Evolutionary conservation across 2,797 vertebrate genomes (phyloP), one percentile per base, ranked within the genome.

Genomic region (Tinamus major): DNA sequence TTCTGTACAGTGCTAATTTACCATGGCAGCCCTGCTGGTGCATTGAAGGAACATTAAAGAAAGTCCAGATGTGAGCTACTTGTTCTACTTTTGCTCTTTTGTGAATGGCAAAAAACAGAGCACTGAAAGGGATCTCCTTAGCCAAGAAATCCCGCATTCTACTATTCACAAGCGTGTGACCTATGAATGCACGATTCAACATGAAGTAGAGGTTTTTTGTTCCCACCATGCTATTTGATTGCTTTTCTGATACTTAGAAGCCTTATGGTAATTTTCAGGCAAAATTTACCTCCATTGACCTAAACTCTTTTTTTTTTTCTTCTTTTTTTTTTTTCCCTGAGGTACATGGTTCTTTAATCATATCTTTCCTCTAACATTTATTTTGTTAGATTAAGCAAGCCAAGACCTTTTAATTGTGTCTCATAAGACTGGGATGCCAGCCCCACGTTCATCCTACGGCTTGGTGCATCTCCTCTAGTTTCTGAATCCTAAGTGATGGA

Each of bases 121-220:
- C 39, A 67, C 51, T 67, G n/a, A 29, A 78, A 93, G 39, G 26
- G 23, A 42, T 87, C 29, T 79, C 68, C 44, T 79, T 42, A 76
- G 35, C 12, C 70, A 74, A 90, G 27, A 59, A 31, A 56, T 24
- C 55, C n/a, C 75, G 17, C 56, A 7, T 4, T 41, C 68, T 62
- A 20, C 29, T 8, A 10, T 27, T 27, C 55, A 65, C 15, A 81
- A 86, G 19, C 17, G 58, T 20, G 51, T 14, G 4, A 63, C 20
- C 18, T 46, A 37, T 5, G 26, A 59, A 90, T 18, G 18, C 0
- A 0, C 69, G 14, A 37, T 71, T 23, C 23, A 33, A 56, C 86
- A 49, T 10, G 26, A 87, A 62, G 7, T 21, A 48, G 6, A 53
- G 24, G 24, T 11, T 18, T 55, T 55, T 55, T 55, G 53, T 31